phyloP scores from a whole-genome alignment of 37 sponge, comb jelly and placozoan species.

The Beroe ovata region DNA sequence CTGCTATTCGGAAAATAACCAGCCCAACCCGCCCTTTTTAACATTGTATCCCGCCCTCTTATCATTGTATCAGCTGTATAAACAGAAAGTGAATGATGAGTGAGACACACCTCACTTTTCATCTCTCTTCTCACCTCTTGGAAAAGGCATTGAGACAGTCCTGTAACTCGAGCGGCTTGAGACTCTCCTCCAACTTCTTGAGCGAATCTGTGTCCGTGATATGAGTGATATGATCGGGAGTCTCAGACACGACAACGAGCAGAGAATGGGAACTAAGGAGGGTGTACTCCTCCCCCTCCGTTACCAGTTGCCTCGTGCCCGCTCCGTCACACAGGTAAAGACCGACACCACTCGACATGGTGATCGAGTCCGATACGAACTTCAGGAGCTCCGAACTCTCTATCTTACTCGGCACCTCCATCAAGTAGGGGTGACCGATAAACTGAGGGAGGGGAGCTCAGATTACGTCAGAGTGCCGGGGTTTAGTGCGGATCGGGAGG shows the following conservation, averaged over 20 bases:
- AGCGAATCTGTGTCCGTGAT: conserved; percentile 52
- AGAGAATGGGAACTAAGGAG: conserved; percentile 2
- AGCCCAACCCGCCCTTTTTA: no score
- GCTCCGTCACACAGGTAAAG: conserved; percentile 7
- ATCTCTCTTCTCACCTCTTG: no score
- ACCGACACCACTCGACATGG: not conserved
- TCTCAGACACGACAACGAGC: not conserved
- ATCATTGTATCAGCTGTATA: no score
- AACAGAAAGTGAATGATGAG: no score
- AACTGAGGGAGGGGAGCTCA: conserved; percentile 18
- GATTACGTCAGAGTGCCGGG: no score
- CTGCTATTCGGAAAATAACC: no score
- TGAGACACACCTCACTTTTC: no score
- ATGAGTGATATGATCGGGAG: conserved; percentile 26
- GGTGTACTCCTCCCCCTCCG: conserved; percentile 35
- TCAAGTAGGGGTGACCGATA: conserved; percentile 42
- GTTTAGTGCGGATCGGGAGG: no score
- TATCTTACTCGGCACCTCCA: conserved; percentile 46
- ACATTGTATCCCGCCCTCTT: no score
- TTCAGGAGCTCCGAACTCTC: not conserved
- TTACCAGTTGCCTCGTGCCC: not conserved
- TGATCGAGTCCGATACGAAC: not conserved
- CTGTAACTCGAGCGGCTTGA: conserved; percentile 58
- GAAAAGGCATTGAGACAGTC: conserved; percentile 60
- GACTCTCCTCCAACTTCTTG: conserved; percentile 30